These are phyloP conservation scores for Acanthochromis polyacanthus DNA, from an alignment of 2,113 vertebrate species.

Conservation along the genomic window DNA sequence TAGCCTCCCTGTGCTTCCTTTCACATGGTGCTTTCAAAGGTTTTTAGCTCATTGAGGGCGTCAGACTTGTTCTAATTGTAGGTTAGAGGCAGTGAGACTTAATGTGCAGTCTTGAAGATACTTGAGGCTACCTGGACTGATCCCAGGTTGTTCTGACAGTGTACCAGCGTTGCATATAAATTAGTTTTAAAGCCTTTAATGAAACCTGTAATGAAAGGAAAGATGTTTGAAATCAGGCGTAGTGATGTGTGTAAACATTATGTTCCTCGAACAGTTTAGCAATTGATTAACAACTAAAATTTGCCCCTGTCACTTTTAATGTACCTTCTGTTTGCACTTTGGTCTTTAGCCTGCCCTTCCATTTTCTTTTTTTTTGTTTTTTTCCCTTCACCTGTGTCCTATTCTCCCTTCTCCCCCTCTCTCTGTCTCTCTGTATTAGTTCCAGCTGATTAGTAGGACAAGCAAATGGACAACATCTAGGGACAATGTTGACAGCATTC, in stretches of 20 bases:
- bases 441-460: conserved; percentile 38
- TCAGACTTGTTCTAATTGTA: not conserved
- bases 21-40: not conserved
- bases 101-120: not conserved
- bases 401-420: conserved; percentile 9
- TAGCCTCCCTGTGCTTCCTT: not conserved
- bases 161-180: not conserved
- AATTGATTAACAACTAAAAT: conserved; percentile 19
- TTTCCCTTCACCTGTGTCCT: conserved; percentile 21
- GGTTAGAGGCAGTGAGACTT: not conserved
- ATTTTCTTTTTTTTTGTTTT: not conserved
- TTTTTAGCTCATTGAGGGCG: not conserved
- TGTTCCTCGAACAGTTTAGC: not conserved
- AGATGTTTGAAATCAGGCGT: not conserved
- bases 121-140: conserved; percentile 2
- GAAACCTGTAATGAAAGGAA: not conserved
- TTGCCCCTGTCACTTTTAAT: conserved; percentile 17
- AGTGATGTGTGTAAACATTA: not conserved
- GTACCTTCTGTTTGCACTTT: not conserved
- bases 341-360: not conserved
- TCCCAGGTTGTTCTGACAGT: not conserved
- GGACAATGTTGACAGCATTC: conserved; percentile 18
- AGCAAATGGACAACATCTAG: conserved; percentile 21
- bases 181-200: not conserved
- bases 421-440: conserved; percentile 41